Base-by-base conservation (phyloP, 2,888 invertebrate genomes). In the Erannis defoliaria region DNA sequence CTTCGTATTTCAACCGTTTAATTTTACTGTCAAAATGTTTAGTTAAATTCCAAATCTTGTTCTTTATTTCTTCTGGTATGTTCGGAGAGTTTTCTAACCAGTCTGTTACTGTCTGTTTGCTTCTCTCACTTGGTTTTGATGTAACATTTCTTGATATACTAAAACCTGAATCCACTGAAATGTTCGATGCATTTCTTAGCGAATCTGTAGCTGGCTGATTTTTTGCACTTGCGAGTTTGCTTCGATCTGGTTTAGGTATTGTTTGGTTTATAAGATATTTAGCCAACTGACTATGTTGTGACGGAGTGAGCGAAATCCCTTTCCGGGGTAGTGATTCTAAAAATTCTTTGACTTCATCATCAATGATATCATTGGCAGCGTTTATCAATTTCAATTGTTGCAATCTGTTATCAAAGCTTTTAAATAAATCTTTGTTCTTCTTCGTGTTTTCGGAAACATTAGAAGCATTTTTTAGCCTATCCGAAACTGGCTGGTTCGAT, bases 301-400 rank as follows among this genome's bases (percentile, higher is more conserved):
- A 31, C 1, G 19, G 33, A 14, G 33, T 12, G 4, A 48, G 19
- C 8, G 33, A 5, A 16, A 33, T 35, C 5, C 35, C 48, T 49
- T 21, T 33, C 2, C 5, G 8, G 0, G 33, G 14, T 4, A 38
- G 10, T 3, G 23, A 10, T 1, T 16, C 26, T 5, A 38, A 16
- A 10, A 37, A 50, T 0, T 37, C 12, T 9, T 37, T 37, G n/a
- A 50, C 10, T 50, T 50, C 23, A 8, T 37, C 35, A 16, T 50
- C 14, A 2, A 37, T 26, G 4, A 37, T 16, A 9, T 26, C 37
- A 5, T 16, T 2, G 21, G 14, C 37, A 16, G 9, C 37, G 8
- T 50, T 37, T 23, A 16, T 1, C 4, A 23, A 21, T 16, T 35
- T 19, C 16, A 50, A 9, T 37, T 38, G 37, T 9, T 26, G 16